A percentile compares a stretch with the other conserved stretches of the same genome.
Conservation (phyloP, 2,797 vertebrate species). For the Coregonus suidteri region DNA sequence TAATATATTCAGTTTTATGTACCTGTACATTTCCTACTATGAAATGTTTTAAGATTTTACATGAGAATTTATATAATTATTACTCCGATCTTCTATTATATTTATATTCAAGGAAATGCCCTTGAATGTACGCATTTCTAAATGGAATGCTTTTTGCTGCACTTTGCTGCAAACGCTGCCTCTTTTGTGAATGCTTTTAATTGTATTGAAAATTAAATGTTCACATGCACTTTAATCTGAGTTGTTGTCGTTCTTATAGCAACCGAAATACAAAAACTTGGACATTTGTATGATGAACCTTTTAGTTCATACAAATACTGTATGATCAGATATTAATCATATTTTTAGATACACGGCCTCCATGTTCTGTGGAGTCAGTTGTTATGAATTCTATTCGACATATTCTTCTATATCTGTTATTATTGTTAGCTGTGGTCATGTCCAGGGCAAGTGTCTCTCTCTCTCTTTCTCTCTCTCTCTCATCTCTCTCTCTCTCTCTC, state of each 20-base stretch:
- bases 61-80: conserved; percentile 48
- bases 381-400: no score
- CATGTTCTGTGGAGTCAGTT: neutral
- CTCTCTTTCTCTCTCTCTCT: no score
- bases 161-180: conserved; percentile 37
- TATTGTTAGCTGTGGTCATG: neutral
- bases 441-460: neutral
- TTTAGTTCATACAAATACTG: neutral
- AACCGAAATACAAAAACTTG: neutral
- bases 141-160: conserved; percentile 35
- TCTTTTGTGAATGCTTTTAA: conserved; percentile 50
- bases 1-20: conserved; percentile 30
- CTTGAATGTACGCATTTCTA: conserved; percentile 52
- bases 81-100: conserved; percentile 62
- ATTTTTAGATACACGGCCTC: neutral
- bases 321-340: no score
- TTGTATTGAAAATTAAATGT: conserved; percentile 48
- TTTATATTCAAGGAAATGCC: conserved; percentile 59
- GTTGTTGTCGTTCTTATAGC: conserved; percentile 10
- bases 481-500: no score
- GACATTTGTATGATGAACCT: neutral
- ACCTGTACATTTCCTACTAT: conserved; percentile 61
- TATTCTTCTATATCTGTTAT: no score
- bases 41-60: conserved; percentile 6
- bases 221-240: conserved; percentile 18